These are phyloP conservation scores for Leptothorax acervorum DNA, from an alignment of 2,888 invertebrate genomes.

Conservation along the genomic window DNA sequence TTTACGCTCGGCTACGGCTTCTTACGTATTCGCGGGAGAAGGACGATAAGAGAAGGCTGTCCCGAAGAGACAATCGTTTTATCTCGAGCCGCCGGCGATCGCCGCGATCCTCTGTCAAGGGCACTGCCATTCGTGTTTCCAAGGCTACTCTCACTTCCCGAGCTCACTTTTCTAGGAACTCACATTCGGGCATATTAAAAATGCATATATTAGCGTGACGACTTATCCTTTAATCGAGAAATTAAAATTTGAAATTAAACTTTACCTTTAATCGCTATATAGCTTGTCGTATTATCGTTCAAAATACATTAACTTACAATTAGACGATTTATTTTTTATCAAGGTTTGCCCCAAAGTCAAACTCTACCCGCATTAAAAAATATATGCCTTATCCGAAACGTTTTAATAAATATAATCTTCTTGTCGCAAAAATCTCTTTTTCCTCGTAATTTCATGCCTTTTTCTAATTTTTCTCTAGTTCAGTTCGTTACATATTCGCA, in stretches of 20 bases:
- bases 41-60: slow-evolving; percentile 17
- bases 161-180: not conserved
- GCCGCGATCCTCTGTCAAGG: slow-evolving; percentile 22
- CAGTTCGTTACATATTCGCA: not conserved
- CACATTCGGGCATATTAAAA: not conserved
- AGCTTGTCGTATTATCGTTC: not conserved
- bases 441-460: not conserved
- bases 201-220: not conserved
- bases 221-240: not conserved
- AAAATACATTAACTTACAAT: not conserved
- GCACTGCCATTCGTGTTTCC: not conserved
- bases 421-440: not conserved
- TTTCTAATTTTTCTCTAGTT: not conserved
- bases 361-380: not conserved
- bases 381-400: not conserved
- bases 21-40: not conserved
- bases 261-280: not conserved
- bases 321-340: not conserved
- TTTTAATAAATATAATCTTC: not conserved
- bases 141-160: slow-evolving; percentile 26
- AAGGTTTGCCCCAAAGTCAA: not conserved
- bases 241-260: not conserved
- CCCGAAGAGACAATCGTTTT: slow-evolving; percentile 16
- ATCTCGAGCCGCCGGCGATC: not conserved
- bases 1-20: slow-evolving; percentile 4